Evolutionary conservation across 2,797 vertebrate genomes (phyloP), one percentile per base, ranked within the genome.

Genomic region (Chelonia mydas): DNA sequence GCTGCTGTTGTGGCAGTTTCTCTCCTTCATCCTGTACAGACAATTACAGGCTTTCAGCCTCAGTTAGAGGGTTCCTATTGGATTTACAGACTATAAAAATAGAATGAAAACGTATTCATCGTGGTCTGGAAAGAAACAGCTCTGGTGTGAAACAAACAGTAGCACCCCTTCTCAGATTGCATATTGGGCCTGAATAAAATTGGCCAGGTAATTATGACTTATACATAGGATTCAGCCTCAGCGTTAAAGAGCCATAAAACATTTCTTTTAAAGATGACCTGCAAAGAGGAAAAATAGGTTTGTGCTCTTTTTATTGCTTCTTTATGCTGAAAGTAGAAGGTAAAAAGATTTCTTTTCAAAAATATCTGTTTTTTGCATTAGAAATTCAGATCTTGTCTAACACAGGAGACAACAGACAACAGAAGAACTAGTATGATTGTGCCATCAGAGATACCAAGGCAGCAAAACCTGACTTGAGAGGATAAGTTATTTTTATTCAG

Each of bases 1-100:
- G 97, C 94, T 96, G 98, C 89, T 98, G 96, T 87, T 97, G 94
- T 92, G 96, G 93, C 96, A 95, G 94, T 95, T 98, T 98, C 97
- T 98, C 98, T 97, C 98, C 98, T 97, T 99, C 98, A 96, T 98
- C 98, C 99, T 99, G 98, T 92, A 98, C 96, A 98, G 98, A 98
- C 97, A 98, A 98, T 98, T 97, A 98, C 97, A 98, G 97, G 98
- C 98, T 98, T 98, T 99, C 97, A 98, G 98, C 98, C 98, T 53
- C 6, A 96, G 96, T 21, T 94, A 96, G 90, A 94, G 86, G 31
- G 88, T 96, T 76, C 57, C 90, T 95, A 85, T 81, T 89, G 88
- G 83, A 89, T 50, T 0, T n/a, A 92, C 88, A 90, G 57, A 55
- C 93, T 90, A 93, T 0, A 28, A 77, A 87, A 83, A 27, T 77